Percentiles rank a stretch among this genome's conserved stretches.
Conservation (phyloP, 2,888 invertebrate genomes). For the Caenorhabditis panamensis region DNA sequence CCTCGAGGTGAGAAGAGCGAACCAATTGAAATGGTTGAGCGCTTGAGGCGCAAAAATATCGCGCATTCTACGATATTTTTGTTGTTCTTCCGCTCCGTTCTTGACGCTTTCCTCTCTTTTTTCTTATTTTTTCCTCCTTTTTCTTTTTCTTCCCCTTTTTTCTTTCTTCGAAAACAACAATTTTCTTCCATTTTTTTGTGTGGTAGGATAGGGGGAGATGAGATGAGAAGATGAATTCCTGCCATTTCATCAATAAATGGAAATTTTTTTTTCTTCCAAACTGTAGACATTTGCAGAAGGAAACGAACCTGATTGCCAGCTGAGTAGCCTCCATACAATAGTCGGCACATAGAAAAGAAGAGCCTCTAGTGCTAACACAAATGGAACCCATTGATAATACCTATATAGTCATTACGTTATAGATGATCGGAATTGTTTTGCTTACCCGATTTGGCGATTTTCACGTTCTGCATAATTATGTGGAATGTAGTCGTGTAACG, state of each 20-base stretch:
- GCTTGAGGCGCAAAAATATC: constrained; percentile 43
- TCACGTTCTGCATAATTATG: constrained; percentile 79
- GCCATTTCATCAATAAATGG: neutral
- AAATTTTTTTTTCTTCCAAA: neutral
- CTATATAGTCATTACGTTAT: too few relatives aligned
- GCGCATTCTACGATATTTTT: constrained; percentile 51
- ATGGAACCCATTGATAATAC: constrained; percentile 80
- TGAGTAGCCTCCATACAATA: constrained; percentile 81
- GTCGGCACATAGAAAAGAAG: constrained; percentile 81
- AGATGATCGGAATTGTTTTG: too few relatives aligned
- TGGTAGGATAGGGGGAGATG: neutral
- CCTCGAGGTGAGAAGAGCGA: constrained; percentile 52
- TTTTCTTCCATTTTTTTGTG: constrained; percentile 35
- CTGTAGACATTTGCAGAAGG: neutral
- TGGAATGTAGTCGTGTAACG: constrained; percentile 81
- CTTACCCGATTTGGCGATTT: constrained; percentile 80
- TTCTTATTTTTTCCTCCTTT: neutral
- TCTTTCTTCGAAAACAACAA: constrained; percentile 44
- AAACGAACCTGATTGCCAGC: constrained; percentile 80
- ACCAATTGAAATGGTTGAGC: constrained; percentile 53
- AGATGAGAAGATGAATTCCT: constrained; percentile 2
- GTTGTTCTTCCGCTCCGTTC: constrained; percentile 48
- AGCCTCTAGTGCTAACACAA: constrained; percentile 81
- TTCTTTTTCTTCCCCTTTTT: constrained; percentile 1
- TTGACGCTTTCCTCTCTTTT: constrained; percentile 34